Conservation (phyloP, 2,797 vertebrate species). For the Takifugu ocellatus region DNA sequence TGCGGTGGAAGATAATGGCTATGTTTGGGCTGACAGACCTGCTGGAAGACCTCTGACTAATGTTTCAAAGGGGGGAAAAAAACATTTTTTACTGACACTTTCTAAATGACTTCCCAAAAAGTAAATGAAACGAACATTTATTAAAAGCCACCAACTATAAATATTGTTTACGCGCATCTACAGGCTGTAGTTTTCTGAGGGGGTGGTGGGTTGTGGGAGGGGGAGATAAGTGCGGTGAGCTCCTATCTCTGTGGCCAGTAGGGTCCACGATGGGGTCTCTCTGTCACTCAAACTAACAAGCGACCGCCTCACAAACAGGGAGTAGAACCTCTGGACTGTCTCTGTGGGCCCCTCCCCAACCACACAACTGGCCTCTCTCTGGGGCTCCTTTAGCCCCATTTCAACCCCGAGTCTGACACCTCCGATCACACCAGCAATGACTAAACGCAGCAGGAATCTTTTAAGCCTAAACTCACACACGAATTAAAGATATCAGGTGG, state of each 20-base stretch:
- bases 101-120: too few species aligned
- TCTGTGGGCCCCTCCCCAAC: neutral
- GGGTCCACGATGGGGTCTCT: constrained; percentile 37
- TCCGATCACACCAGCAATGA: neutral
- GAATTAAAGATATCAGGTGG: too few species aligned
- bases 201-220: constrained; percentile 40
- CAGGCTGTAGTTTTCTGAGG: too few species aligned
- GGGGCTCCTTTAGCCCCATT: too few species aligned
- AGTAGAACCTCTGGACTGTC: neutral
- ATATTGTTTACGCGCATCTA: neutral
- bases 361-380: too few species aligned
- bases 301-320: neutral
- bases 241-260: constrained; percentile 66
- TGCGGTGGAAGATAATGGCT: constrained; percentile 64
- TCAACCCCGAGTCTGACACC: neutral
- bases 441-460: too few species aligned
- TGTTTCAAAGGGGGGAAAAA: too few species aligned
- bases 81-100: too few species aligned
- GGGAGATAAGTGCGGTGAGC: constrained; percentile 68
- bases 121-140: neutral
- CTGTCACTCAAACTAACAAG: constrained; percentile 56
- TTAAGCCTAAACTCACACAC: too few species aligned
- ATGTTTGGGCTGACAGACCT: constrained; percentile 57
- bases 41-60: neutral
- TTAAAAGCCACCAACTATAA: constrained; percentile 2